Percentiles rank a stretch among this genome's conserved stretches.
These are phyloP conservation scores for Hypocryptadius cinnamomeus DNA, from an alignment of 2,113 vertebrate genomes.

Conservation along the genomic window DNA sequence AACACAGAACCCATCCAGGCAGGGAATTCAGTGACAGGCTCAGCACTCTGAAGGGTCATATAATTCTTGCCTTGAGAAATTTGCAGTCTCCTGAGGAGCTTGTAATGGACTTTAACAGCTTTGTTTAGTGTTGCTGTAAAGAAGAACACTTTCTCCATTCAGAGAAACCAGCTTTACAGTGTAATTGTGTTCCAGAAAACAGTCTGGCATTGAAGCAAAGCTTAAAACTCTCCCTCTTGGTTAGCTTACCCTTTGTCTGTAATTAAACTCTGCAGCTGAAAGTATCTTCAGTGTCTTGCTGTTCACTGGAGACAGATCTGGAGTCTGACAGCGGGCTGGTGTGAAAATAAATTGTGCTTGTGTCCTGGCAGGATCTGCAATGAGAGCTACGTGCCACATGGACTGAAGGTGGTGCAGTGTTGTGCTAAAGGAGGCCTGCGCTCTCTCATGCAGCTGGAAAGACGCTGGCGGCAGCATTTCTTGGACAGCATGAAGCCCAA, in stretches of 20 bases:
- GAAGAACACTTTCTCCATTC: background rate
- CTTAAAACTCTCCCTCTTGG: background rate
- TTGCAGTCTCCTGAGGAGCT: background rate
- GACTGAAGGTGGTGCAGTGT: slow-evolving; percentile 88
- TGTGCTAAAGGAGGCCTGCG: slow-evolving; percentile 76
- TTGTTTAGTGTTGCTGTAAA: background rate
- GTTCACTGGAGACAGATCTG: background rate
- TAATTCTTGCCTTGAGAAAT: background rate
- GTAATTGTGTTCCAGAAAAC: background rate
- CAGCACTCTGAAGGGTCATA: background rate
- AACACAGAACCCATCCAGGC: background rate
- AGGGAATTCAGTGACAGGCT: background rate
- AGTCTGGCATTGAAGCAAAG: background rate
- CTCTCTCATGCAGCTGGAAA: slow-evolving; percentile 89
- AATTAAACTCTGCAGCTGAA: background rate
- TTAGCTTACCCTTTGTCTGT: background rate
- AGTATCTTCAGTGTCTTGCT: background rate
- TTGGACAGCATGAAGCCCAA: slow-evolving; percentile 86
- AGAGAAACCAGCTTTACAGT: background rate
- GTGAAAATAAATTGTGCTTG: slow-evolving; percentile 20
- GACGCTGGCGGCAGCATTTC: slow-evolving; percentile 94
- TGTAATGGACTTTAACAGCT: background rate
- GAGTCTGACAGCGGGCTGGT: background rate
- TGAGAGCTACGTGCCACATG: slow-evolving; percentile 86
- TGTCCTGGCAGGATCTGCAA: slow-evolving; percentile 85